Conservation (phyloP, 2,888 invertebrate genomes). For the Meandrusa payeni region DNA sequence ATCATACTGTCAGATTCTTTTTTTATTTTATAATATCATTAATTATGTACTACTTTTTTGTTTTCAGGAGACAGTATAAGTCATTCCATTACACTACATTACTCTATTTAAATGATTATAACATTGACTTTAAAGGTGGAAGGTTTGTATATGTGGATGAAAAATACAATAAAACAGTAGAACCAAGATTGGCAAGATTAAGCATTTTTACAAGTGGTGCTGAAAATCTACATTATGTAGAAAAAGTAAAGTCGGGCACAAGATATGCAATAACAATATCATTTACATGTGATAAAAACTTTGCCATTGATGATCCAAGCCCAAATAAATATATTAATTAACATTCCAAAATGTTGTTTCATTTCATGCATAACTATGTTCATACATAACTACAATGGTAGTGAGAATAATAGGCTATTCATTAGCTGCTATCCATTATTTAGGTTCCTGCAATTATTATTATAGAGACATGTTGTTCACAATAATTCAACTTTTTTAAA, state of each 20-base stretch:
- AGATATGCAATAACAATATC: constrained; percentile 92
- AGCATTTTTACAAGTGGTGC: constrained; percentile 93
- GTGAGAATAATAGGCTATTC: too few relatives aligned
- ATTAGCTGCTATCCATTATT: too few relatives aligned
- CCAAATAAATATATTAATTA: constrained; percentile 41
- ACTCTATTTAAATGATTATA: constrained; percentile 88
- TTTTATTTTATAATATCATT: not conserved
- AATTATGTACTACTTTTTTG: constrained; percentile 25
- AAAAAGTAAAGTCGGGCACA: constrained; percentile 87
- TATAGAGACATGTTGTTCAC: too few relatives aligned
- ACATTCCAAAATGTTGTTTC: constrained; percentile 7
- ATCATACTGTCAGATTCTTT: too few relatives aligned
- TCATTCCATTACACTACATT: constrained; percentile 93
- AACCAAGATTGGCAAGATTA: constrained; percentile 89
- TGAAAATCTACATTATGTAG: constrained; percentile 92
- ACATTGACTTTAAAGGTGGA: constrained; percentile 90
- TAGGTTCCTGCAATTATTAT: too few relatives aligned
- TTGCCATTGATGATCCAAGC: constrained; percentile 82
- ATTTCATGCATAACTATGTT: too few relatives aligned
- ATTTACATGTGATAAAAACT: constrained; percentile 89
- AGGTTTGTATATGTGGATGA: constrained; percentile 89
- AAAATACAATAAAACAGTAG: constrained; percentile 84
- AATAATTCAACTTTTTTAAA: too few relatives aligned
- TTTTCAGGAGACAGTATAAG: constrained; percentile 89
- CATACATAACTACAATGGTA: too few relatives aligned